Conservation (phyloP, 2,797 vertebrate species). For the Lepilemur septentrionalis region DNA sequence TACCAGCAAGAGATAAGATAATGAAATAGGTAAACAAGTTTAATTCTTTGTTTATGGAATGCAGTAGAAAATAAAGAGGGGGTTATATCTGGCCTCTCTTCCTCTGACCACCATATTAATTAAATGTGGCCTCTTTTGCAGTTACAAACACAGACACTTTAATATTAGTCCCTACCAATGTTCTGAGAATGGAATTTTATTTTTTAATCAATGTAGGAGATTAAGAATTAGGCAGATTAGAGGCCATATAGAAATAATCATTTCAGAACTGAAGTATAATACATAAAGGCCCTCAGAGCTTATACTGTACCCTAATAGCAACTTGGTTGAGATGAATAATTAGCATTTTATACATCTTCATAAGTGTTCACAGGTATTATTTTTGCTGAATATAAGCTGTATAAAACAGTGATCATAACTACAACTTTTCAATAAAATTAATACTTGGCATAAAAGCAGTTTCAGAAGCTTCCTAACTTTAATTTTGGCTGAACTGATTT, state of each 20-base stretch:
- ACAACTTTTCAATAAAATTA: background rate
- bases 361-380: background rate
- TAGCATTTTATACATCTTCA: background rate
- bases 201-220: background rate
- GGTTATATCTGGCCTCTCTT: background rate
- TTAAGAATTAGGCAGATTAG: background rate
- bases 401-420: background rate
- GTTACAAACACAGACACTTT: background rate
- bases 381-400: background rate
- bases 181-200: background rate
- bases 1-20: background rate
- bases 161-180: background rate
- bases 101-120: background rate
- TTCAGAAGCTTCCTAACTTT: slow-evolving; percentile 8
- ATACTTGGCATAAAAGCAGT: background rate
- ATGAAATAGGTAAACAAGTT: background rate
- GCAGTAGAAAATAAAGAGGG: background rate
- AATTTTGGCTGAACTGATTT: background rate
- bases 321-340: background rate
- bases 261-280: background rate
- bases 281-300: background rate
- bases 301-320: background rate
- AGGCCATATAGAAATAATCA: background rate
- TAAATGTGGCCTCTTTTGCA: background rate
- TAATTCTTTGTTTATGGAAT: background rate